Conservation (phyloP, 2,888 invertebrate species). For the Melitaea athalia region DNA sequence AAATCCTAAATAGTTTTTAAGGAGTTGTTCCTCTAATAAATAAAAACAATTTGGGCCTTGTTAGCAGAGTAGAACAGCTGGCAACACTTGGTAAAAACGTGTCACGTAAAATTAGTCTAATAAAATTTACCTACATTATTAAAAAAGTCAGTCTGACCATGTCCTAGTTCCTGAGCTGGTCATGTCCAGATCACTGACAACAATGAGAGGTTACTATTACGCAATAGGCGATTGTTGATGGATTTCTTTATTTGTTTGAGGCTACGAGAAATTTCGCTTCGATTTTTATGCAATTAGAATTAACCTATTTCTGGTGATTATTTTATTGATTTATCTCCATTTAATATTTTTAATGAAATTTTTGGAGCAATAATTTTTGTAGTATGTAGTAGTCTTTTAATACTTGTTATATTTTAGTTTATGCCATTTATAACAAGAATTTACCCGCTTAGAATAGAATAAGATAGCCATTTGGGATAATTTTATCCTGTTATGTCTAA, state of each 20-base stretch:
- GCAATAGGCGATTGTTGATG: slow-evolving; percentile 33
- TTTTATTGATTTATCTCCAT: neutral
- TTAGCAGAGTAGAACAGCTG: too few species aligned
- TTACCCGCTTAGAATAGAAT: too few species aligned
- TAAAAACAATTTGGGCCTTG: too few species aligned
- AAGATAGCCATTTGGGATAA: too few species aligned
- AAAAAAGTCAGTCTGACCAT: slow-evolving; percentile 32
- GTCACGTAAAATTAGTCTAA: neutral
- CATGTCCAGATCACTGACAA: slow-evolving; percentile 10
- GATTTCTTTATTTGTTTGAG: slow-evolving; percentile 21
- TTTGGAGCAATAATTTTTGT: neutral
- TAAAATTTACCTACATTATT: slow-evolving; percentile 11
- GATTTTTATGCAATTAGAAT: slow-evolving; percentile 16
- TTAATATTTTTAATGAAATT: neutral
- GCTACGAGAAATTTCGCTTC: slow-evolving; percentile 17
- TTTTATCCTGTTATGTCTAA: too few species aligned
- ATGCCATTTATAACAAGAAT: too few species aligned
- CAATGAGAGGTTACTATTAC: slow-evolving; percentile 40
- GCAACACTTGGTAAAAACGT: neutral
- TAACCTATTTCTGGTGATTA: slow-evolving; percentile 13
- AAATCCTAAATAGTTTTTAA: too few species aligned
- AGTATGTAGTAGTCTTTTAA: too few species aligned
- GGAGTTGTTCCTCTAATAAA: too few species aligned
- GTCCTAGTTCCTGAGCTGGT: slow-evolving; percentile 27
- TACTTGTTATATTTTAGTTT: too few species aligned